phyloP scores from a whole-genome alignment of 2,888 invertebrate species.

The Hypselothyrea guttata region DNA sequence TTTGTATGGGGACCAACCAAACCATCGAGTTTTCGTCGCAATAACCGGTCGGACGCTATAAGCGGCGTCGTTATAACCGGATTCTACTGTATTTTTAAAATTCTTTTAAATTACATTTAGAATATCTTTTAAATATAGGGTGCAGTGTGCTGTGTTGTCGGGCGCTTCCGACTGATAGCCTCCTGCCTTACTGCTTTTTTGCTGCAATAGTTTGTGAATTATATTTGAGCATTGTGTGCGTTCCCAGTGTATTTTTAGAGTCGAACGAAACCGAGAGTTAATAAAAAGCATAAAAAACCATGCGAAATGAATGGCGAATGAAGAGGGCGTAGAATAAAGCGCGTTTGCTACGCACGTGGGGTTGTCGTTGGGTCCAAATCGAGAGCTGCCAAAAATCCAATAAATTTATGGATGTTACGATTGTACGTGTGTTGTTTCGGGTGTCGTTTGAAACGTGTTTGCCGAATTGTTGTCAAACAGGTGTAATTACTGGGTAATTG shows the following conservation, averaged over 20 bases:
- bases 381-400: slow-evolving; percentile 13
- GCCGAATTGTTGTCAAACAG: slow-evolving; percentile 41
- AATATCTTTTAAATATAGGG: too few species aligned
- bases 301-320: slow-evolving; percentile 13
- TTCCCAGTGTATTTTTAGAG: slow-evolving; percentile 1
- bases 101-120: too few species aligned
- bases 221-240: too few species aligned
- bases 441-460: slow-evolving; percentile 51
- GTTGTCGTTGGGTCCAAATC: slow-evolving; percentile 12
- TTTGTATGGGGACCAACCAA: too few species aligned
- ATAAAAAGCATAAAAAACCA: slow-evolving; percentile 35
- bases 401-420: slow-evolving; percentile 10
- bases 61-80: too few species aligned
- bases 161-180: too few species aligned
- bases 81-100: too few species aligned
- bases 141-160: too few species aligned
- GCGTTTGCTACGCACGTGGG: slow-evolving; percentile 38
- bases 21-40: too few species aligned
- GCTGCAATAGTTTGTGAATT: not conserved
- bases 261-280: slow-evolving; percentile 30
- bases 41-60: too few species aligned
- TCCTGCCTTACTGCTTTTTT: not conserved
- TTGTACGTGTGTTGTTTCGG: slow-evolving; percentile 20
- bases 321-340: not conserved
- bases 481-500: slow-evolving; percentile 58